Conservation (phyloP, 2,113 vertebrate genomes). For the Poicephalus meyeri region DNA sequence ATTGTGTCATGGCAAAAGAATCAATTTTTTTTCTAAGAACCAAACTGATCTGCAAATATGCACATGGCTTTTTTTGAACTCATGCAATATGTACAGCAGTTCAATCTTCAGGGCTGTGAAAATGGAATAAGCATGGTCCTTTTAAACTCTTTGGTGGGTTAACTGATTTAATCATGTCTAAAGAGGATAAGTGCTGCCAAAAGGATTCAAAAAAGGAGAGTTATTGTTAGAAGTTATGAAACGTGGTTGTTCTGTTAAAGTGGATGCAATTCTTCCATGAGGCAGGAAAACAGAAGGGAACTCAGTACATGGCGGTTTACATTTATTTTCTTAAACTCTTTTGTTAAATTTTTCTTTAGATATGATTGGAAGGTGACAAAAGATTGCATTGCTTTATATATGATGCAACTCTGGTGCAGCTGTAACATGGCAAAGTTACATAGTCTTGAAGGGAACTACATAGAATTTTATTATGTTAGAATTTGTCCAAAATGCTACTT, state of each 20-base stretch:
- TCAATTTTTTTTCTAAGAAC: slow-evolving; percentile 45
- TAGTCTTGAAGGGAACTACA: not conserved
- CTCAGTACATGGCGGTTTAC: not conserved
- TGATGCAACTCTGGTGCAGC: not conserved
- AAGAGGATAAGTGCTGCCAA: slow-evolving; percentile 17
- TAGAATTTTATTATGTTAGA: not conserved
- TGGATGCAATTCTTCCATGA: not conserved
- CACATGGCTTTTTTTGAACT: slow-evolving; percentile 18
- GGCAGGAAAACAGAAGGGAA: not conserved
- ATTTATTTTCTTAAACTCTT: not conserved
- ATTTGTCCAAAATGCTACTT: not conserved
- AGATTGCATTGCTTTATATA: not conserved
- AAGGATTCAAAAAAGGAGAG: slow-evolving; percentile 39
- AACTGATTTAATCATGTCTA: slow-evolving; percentile 45
- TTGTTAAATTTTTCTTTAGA: not conserved
- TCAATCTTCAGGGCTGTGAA: slow-evolving; percentile 4
- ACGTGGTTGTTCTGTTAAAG: not conserved
- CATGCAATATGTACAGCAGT: not conserved
- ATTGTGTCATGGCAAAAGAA: slow-evolving; percentile 55
- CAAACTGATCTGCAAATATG: slow-evolving; percentile 13
- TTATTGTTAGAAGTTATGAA: not conserved
- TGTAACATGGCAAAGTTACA: not conserved
- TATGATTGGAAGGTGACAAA: not conserved
- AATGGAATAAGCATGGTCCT: slow-evolving; percentile 11
- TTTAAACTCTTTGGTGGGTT: slow-evolving; percentile 41